phyloP scores from a whole-genome alignment of 2,113 vertebrate species.

The Calonectris borealis region DNA sequence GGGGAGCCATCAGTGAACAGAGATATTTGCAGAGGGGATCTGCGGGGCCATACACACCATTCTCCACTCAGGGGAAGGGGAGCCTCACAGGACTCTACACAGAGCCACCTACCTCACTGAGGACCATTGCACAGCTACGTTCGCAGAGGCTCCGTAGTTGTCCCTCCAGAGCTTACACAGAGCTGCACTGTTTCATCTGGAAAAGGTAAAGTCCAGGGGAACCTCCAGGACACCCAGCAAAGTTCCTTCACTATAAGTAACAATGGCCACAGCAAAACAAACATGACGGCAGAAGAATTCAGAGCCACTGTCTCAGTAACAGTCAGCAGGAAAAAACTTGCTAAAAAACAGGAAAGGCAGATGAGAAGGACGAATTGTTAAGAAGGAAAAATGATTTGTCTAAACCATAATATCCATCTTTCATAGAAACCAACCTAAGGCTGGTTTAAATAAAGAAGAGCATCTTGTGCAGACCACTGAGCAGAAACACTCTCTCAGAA shows the following conservation, averaged over 20 bases:
- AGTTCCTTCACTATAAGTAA: background rate
- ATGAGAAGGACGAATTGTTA: background rate
- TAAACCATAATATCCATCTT: background rate
- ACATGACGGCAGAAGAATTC: background rate
- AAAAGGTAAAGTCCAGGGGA: background rate
- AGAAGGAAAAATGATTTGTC: background rate
- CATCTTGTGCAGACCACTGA: background rate
- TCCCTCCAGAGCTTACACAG: background rate
- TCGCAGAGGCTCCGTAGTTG: background rate
- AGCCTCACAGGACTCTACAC: background rate
- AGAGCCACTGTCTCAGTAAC: background rate
- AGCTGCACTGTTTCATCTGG: background rate
- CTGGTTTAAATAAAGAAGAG: background rate
- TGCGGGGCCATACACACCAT: background rate
- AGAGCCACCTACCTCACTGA: background rate
- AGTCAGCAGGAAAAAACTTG: background rate
- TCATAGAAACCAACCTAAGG: background rate
- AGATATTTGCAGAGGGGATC: background rate
- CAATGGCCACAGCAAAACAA: background rate
- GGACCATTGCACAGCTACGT: background rate
- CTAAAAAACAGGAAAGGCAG: background rate
- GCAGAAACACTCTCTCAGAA: background rate
- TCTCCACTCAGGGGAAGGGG: background rate
- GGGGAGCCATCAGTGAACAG: background rate
- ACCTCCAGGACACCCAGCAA: background rate